Evolutionary conservation across 2,113 vertebrate species (phyloP).

Genomic region (Budorcas taxicolor): DNA sequence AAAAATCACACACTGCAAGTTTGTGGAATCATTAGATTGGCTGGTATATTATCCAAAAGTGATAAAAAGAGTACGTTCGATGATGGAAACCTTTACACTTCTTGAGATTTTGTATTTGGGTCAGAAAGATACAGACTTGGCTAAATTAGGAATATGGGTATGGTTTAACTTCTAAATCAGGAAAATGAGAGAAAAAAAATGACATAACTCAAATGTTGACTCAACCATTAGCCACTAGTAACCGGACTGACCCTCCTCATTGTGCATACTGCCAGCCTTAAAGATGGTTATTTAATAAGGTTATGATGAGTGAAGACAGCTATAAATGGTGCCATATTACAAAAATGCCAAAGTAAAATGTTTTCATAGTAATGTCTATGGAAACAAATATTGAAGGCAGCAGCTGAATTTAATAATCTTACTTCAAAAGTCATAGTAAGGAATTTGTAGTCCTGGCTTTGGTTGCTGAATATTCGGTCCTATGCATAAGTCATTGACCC

Average conservation of each 20-base stretch:
- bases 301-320: constrained; percentile 34
- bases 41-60: constrained; percentile 59
- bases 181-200: not conserved
- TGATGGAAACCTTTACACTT: constrained; percentile 46
- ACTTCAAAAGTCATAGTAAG: constrained; percentile 7
- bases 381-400: constrained; percentile 35
- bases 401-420: constrained; percentile 39
- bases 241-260: not conserved
- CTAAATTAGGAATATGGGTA: constrained; percentile 26
- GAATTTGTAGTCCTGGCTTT: constrained; percentile 24
- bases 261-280: not conserved
- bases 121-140: not conserved
- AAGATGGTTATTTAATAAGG: constrained; percentile 6
- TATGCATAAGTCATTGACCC: constrained; percentile 5
- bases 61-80: not conserved
- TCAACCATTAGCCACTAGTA: not conserved
- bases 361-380: constrained; percentile 3
- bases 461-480: not conserved
- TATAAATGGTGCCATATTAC: constrained; percentile 34
- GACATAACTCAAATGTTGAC: not conserved
- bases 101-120: constrained; percentile 34
- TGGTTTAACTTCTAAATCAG: constrained; percentile 11
- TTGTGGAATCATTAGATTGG: constrained; percentile 29
- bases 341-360: constrained; percentile 37
- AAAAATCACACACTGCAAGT: not conserved